Evolutionary conservation across 2,113 vertebrate species (phyloP).

Genomic region (Lepus americanus): DNA sequence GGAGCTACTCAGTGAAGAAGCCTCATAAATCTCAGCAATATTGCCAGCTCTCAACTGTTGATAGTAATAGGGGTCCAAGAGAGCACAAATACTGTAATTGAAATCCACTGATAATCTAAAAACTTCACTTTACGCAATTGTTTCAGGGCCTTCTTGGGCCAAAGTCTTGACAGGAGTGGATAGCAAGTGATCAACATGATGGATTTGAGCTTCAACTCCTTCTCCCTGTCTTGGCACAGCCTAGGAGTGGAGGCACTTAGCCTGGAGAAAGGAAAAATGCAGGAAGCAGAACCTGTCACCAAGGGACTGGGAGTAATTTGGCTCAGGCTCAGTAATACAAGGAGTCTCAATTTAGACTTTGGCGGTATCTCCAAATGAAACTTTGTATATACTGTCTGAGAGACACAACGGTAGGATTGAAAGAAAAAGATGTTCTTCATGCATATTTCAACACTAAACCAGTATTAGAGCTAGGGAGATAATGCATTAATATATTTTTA

Average conservation of each 20-base stretch:
- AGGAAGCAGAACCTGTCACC: neutral
- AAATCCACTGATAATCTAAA: conserved; percentile 74
- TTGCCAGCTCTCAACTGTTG: conserved; percentile 23
- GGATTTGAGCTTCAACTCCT: conserved; percentile 36
- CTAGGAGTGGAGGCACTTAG: neutral
- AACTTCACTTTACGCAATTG: conserved; percentile 68
- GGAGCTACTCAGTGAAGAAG: neutral
- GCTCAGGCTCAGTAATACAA: neutral
- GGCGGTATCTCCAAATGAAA: neutral
- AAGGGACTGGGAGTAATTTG: too few species aligned
- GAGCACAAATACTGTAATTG: conserved; percentile 77
- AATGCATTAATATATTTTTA: neutral
- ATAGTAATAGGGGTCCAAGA: conserved; percentile 71
- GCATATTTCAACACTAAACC: neutral
- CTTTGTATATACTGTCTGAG: neutral
- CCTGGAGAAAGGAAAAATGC: neutral
- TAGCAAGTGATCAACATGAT: conserved; percentile 27
- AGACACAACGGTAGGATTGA: neutral
- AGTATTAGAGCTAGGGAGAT: neutral
- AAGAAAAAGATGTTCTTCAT: neutral
- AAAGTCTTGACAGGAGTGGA: conserved; percentile 50
- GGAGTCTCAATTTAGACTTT: neutral
- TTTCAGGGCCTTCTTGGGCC: conserved; percentile 52
- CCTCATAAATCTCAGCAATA: conserved; percentile 68
- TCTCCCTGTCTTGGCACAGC: neutral